Evolutionary conservation across 2,113 vertebrate species (phyloP), one percentile per base, ranked within the genome.

Genomic region (Nothobranchius furzeri): DNA sequence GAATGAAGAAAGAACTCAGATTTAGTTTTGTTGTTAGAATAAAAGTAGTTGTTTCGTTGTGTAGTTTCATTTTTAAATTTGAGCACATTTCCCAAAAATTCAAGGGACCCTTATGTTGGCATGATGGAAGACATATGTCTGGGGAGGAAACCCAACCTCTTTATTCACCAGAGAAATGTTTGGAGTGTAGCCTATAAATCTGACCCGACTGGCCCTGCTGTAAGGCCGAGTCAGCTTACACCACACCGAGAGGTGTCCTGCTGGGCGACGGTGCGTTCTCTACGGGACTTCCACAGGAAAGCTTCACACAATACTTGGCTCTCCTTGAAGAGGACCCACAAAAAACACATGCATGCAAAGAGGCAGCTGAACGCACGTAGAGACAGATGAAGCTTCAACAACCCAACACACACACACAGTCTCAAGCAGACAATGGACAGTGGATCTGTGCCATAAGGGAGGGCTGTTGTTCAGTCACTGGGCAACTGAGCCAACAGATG

Each of bases 401-500:
- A n/a, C 47, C 74, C 64, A 3, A 8, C 37, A 40, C 37, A 40
- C 55, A 45, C 61, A 71, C 50, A 61, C 45, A 25, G 69, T 68
- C 68, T 58, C 69, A 52, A 36, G 37, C 75, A 88, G 76, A 89
- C 86, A 91, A 88, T 82, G 81, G 81, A 84, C 81, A 81, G 83
- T 88, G 87, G 87, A 87, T 83, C 76, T 80, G 81, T 88, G 87
- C 89, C 86, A 88, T 87, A 82, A 89, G 74, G 79, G 85, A 85
- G 76, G 78, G 85, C 85, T 82, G 85, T 83, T 87, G 85, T 89
- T 83, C 86, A 91, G 86, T 89, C 88, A 82, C 85, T 88, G 83
- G 87, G 85, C 88, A 91, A 91, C 85, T 90, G 86, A 88, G 90
- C 81, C 88, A 88, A 85, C 92, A 93, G 88, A 91, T 92, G 90